These are phyloP conservation scores for Tigriopus californicus DNA, from an alignment of 2,888 invertebrate genomes.

Conservation along the genomic window DNA sequence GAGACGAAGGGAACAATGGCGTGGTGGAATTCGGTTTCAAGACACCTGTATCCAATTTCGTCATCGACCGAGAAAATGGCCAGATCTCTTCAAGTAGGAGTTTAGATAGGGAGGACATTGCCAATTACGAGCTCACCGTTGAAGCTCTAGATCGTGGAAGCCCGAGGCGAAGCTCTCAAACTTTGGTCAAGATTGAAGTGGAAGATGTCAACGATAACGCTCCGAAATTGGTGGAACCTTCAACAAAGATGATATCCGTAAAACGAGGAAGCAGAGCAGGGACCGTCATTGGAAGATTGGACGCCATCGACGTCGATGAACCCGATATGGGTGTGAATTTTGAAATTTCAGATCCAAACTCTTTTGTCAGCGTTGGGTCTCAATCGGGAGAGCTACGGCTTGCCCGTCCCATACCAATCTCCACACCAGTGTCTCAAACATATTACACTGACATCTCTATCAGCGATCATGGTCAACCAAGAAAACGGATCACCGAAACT, in stretches of 20 bases:
- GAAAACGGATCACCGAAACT: too few relatives aligned
- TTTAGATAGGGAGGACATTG: constrained; percentile 1
- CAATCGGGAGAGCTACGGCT: too few relatives aligned
- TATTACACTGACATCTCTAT: too few relatives aligned
- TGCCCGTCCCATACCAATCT: too few relatives aligned
- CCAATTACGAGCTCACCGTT: constrained; percentile 40
- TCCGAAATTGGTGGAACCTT: constrained; percentile 1
- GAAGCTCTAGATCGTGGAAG: constrained; percentile 68
- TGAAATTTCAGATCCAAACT: too few relatives aligned
- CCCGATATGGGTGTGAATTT: constrained; percentile 34
- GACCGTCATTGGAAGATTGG: constrained; percentile 23
- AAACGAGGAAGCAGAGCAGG: not conserved
- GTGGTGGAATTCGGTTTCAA: constrained; percentile 54
- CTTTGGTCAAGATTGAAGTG: constrained; percentile 67
- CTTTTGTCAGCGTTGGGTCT: too few relatives aligned
- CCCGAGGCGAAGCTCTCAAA: constrained; percentile 55
- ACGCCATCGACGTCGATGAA: constrained; percentile 62
- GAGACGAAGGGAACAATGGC: constrained; percentile 63
- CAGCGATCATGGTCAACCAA: too few relatives aligned
- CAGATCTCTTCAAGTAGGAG: not conserved
- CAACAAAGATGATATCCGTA: not conserved
- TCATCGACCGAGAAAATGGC: not conserved
- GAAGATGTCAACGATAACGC: constrained; percentile 86
- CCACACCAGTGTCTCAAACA: too few relatives aligned
- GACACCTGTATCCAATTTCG: not conserved